These are phyloP conservation scores for Corapipo altera DNA, from an alignment of 2,113 vertebrate genomes.

Conservation along the genomic window DNA sequence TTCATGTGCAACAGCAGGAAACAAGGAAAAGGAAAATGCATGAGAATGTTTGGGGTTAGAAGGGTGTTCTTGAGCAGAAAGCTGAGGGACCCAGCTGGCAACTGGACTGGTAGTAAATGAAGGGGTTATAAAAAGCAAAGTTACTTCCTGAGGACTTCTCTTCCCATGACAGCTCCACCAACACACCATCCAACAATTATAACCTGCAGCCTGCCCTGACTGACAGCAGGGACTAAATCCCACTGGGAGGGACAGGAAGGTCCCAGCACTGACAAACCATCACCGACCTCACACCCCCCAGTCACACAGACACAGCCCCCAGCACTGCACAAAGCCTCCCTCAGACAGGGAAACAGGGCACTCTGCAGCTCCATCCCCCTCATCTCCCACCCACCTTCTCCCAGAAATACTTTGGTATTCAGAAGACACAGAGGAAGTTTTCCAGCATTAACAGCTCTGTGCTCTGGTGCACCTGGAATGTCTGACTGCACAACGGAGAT, in stretches of 20 bases:
- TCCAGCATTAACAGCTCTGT: neutral
- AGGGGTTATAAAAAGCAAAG: neutral
- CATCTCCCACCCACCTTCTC: neutral
- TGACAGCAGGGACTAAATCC: neutral
- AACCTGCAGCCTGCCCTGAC: neutral
- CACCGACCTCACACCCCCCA: neutral
- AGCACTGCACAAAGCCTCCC: neutral
- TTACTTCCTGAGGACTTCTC: neutral
- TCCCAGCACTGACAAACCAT: neutral
- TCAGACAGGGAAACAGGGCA: neutral
- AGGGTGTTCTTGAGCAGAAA: neutral
- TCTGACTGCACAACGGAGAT: neutral
- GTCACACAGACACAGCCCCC: neutral
- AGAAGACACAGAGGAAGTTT: neutral
- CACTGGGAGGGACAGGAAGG: neutral
- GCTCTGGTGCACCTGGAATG: neutral
- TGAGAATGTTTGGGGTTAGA: neutral
- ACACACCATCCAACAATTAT: neutral
- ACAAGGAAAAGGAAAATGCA: neutral
- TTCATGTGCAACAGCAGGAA: neutral
- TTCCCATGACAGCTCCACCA: neutral
- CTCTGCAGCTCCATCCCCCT: neutral
- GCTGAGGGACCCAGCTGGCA: neutral
- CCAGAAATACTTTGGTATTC: rapidly evolving
- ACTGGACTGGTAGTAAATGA: neutral